These are phyloP conservation scores for Sarcophaga bullata DNA, from an alignment of 1,140 invertebrate genomes.

Conservation along the genomic window DNA sequence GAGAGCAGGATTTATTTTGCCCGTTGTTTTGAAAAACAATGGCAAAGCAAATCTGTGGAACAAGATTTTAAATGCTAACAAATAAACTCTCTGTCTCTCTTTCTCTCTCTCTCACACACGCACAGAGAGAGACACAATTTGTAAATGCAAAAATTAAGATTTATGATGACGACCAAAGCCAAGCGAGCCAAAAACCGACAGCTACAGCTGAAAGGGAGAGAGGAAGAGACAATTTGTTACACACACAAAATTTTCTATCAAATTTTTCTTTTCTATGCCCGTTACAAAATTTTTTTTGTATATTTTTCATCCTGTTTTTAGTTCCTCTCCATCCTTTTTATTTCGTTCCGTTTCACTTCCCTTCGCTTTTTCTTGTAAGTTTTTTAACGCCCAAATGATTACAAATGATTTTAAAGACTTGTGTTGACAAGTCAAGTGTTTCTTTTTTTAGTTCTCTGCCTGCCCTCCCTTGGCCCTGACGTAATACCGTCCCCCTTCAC, in stretches of 20 bases:
- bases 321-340: no score
- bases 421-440: slow-evolving; percentile 38
- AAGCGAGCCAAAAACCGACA: neutral
- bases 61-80: slow-evolving; percentile 3
- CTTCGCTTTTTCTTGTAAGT: neutral
- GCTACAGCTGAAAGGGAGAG: no score
- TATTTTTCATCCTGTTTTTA: no score
- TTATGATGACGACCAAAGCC: slow-evolving; percentile 1
- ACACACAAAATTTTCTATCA: no score
- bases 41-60: neutral
- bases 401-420: slow-evolving; percentile 41
- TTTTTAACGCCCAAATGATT: slow-evolving; percentile 40
- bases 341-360: no score
- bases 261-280: no score
- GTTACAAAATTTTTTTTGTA: no score
- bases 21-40: neutral
- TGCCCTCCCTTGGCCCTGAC: no score
- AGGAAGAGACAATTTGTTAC: no score
- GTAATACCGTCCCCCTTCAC: no score
- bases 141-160: slow-evolving; percentile 10
- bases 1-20: no score
- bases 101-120: no score
- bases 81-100: neutral
- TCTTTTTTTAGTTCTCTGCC: neutral
- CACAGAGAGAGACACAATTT: neutral